A percentile compares a stretch with the other conserved stretches of the same genome.
These are phyloP conservation scores for Hemiscyllium ocellatum DNA, from an alignment of 2,113 vertebrate genomes.

Conservation along the genomic window DNA sequence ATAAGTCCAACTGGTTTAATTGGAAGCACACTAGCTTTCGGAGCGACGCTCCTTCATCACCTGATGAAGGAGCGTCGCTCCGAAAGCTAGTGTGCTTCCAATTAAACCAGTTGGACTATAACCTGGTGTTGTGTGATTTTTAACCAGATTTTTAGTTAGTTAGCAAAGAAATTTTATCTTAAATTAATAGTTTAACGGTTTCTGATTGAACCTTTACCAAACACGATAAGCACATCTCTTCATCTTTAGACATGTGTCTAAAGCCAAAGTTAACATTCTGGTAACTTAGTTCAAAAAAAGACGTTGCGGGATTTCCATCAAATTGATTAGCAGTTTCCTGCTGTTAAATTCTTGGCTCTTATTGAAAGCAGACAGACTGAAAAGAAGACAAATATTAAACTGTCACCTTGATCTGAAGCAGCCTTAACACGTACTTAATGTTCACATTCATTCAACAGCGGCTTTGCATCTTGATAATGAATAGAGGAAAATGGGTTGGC, in stretches of 20 bases:
- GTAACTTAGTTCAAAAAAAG: slow-evolving; percentile 7
- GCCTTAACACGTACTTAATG: not conserved
- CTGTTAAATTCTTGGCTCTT: slow-evolving; percentile 9
- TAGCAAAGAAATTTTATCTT: not conserved
- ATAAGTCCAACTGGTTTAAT: no score
- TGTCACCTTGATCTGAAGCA: not conserved
- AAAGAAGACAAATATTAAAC: not conserved
- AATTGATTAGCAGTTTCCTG: not conserved
- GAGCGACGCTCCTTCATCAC: no score
- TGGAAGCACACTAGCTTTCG: no score
- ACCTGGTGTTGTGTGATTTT: no score
- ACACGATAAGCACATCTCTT: not conserved
- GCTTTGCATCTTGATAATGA: not conserved
- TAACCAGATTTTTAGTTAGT: not conserved
- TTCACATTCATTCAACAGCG: not conserved
- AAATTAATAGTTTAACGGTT: not conserved
- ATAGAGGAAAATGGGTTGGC: not conserved
- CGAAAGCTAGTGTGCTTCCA: no score
- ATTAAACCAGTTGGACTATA: no score
- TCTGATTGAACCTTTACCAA: slow-evolving; percentile 26
- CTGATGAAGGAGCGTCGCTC: no score
- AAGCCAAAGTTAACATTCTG: not conserved
- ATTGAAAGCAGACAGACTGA: not conserved
- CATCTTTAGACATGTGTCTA: not conserved
- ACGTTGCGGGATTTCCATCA: not conserved